phyloP scores from a whole-genome alignment of 1,140 invertebrate genomes.

The Brachionus angularis region DNA sequence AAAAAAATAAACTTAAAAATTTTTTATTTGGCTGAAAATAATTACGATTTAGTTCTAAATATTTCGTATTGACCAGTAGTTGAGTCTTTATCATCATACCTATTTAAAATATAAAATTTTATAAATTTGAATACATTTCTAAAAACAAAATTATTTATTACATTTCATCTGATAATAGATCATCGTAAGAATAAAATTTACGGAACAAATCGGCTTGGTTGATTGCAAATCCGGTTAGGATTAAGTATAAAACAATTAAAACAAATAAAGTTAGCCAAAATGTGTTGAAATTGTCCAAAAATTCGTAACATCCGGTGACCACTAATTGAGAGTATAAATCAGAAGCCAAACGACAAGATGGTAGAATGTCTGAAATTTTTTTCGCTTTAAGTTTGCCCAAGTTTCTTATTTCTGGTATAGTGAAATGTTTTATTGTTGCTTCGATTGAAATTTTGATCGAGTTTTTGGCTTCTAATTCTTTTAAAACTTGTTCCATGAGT shows the following conservation, averaged over 20 bases:
- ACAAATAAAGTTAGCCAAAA: conserved; percentile 13
- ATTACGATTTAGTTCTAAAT: neutral
- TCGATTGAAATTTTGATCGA: neutral
- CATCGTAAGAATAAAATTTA: conserved; percentile 26
- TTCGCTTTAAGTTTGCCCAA: neutral
- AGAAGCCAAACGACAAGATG: conserved; percentile 5
- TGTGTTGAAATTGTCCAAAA: conserved; percentile 35
- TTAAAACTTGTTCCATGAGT: neutral
- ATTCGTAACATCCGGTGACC: conserved; percentile 10
- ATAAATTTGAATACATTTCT: too few species aligned
- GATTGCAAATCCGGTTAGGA: conserved; percentile 9
- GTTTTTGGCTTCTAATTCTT: neutral
- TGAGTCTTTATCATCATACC: conserved; percentile 5
- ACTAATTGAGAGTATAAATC: neutral
- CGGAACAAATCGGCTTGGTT: conserved; percentile 16
- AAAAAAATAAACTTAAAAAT: neutral
- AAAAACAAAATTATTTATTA: too few species aligned
- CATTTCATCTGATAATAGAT: conserved; percentile 11
- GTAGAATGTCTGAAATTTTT: neutral
- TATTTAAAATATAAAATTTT: too few species aligned
- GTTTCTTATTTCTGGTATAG: neutral
- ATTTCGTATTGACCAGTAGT: conserved; percentile 15
- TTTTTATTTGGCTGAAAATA: neutral
- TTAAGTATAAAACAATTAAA: conserved; percentile 3
- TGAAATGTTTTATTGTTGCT: neutral